phyloP scores from a whole-genome alignment of 2,888 invertebrate genomes.

The Ceramica pisi region DNA sequence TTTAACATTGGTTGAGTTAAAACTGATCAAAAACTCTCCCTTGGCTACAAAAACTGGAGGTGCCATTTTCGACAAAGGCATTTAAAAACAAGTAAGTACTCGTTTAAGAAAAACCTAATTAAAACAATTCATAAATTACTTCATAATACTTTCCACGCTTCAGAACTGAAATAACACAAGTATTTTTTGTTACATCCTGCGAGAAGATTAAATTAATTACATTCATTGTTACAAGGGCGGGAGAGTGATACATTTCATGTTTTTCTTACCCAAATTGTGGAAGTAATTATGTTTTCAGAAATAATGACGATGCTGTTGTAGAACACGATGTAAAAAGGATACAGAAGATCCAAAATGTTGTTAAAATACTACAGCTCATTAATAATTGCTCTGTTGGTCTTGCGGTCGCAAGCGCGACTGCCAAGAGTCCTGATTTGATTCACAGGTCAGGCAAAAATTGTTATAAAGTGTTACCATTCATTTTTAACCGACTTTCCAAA shows the following conservation, averaged over 20 bases:
- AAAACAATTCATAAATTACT: conserved; percentile 35
- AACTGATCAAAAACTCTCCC: too few species aligned
- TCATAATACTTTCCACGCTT: conserved; percentile 33
- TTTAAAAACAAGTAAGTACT: background rate
- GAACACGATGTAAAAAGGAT: background rate
- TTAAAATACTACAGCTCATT: too few species aligned
- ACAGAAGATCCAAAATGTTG: conserved; percentile 31
- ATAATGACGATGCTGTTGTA: conserved; percentile 39
- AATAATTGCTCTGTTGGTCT: too few species aligned
- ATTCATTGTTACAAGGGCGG: conserved; percentile 32
- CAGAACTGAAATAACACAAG: conserved; percentile 22
- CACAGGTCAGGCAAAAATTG: too few species aligned
- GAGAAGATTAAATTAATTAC: conserved; percentile 53
- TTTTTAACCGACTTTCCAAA: too few species aligned
- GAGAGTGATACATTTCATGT: conserved; percentile 52
- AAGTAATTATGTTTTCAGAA: conserved; percentile 57
- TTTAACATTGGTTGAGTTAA: background rate
- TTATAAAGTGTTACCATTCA: too few species aligned
- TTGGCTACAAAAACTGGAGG: background rate
- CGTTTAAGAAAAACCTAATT: background rate
- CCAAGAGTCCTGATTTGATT: too few species aligned
- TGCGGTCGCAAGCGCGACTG: too few species aligned
- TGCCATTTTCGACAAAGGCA: background rate
- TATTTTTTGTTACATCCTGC: conserved; percentile 28
- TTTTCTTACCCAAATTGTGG: conserved; percentile 53